Evolutionary conservation across 2,888 invertebrate species (phyloP), one percentile per base, ranked within the genome.

Genomic region (Synergus japonicus): DNA sequence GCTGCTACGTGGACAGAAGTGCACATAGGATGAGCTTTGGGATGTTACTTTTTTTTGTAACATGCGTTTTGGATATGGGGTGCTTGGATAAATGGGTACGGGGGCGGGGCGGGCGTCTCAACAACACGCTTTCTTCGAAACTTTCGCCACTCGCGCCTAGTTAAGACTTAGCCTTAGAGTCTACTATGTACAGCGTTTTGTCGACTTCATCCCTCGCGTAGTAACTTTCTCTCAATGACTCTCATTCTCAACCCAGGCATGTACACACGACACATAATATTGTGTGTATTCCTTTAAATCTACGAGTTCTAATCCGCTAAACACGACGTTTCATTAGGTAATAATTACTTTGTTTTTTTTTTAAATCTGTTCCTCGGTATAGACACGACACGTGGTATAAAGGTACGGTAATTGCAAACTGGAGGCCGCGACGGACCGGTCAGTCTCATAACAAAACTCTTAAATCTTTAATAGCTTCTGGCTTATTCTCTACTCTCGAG

Each of bases 391-490:
- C 85, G 82, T 84, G 84, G 82, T 85, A 86, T 84, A 84, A 87
- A 88, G 88, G 87, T 88, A 88, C 88, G 87, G 85, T 87, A 88
- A 89, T 87, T 88, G 89, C 89, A 88, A 90, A 90, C 90, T 90
- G 88, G 77, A 81, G 81, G 83, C 88, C 89, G 86, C 87, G 87
- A 85, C 86, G 88, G 89, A 87, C 90, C 90, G 88, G 81, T 91
- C 91, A 91, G 91, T 91, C 91, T 91, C 91, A 90, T 89, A 88
- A 90, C 88, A 88, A 90, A 90, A 90, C 87, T 85, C 85, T 86
- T 86, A 84, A 86, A 85, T 41, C 73, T 73, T 54, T 73, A 73
- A 73, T 73, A 73, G 73, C 73, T 73, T 73, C 73, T 73, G 73
- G 73, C 73, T 54, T 73, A 73, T 64, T 86, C 79, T 80, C 73